Evolutionary conservation across 2,113 vertebrate species (phyloP).

Genomic region (Ovibos moschatus): DNA sequence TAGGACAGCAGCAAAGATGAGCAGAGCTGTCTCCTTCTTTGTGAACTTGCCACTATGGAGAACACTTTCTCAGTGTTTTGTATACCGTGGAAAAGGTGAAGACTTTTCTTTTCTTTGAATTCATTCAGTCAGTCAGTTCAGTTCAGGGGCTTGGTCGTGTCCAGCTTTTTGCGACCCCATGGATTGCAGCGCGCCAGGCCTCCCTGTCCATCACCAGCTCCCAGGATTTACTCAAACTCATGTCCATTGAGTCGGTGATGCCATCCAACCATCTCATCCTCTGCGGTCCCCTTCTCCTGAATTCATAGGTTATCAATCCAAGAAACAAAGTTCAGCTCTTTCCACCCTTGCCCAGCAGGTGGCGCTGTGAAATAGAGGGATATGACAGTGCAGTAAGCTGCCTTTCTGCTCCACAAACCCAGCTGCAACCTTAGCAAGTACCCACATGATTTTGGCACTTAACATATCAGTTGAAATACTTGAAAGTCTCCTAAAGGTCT

Average conservation of each 20-base stretch:
- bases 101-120: slow-evolving; percentile 10
- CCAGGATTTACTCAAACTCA: neutral
- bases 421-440: neutral
- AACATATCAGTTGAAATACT: neutral
- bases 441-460: neutral
- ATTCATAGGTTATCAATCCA: slow-evolving; percentile 9
- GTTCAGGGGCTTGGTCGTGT: neutral
- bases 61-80: neutral
- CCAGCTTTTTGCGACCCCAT: neutral
- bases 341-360: slow-evolving; percentile 75
- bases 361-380: slow-evolving; percentile 75
- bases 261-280: neutral
- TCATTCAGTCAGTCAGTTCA: slow-evolving; percentile 1
- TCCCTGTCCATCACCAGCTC: neutral
- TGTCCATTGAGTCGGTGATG: neutral
- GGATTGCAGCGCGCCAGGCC: neutral
- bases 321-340: neutral
- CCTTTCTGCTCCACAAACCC: slow-evolving; percentile 10
- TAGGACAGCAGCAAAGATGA: slow-evolving; percentile 52
- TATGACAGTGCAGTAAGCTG: neutral
- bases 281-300: neutral
- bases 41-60: neutral
- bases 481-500: neutral
- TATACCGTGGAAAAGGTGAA: neutral
- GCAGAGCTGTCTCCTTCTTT: neutral